These are phyloP conservation scores for Rhynchomys soricoides DNA, from an alignment of 2,113 vertebrate species.

Conservation along the genomic window DNA sequence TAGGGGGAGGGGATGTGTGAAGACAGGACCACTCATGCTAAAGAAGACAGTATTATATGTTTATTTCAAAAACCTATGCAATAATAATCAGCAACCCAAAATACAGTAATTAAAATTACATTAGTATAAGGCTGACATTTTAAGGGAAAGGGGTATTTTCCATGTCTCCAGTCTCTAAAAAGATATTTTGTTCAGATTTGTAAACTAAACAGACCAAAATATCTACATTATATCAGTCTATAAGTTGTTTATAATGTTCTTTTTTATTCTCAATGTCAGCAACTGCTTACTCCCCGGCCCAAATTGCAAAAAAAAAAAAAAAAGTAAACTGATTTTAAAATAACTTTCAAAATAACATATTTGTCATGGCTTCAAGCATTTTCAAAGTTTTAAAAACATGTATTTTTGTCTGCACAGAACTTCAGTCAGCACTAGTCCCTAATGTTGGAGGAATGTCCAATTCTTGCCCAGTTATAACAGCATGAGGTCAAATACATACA, in stretches of 20 bases:
- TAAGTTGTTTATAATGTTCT: conserved; percentile 38
- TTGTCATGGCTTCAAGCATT: conserved; percentile 7
- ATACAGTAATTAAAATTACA: conserved; percentile 41
- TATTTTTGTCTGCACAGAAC: not conserved
- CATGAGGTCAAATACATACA: conserved; percentile 38
- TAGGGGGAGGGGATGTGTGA: not conserved
- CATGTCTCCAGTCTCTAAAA: not conserved
- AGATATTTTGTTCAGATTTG: not conserved
- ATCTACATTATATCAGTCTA: conserved; percentile 13
- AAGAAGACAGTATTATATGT: conserved; percentile 9
- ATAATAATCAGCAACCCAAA: conserved; percentile 48
- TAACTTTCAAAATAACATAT: not conserved
- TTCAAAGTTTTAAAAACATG: conserved; percentile 30
- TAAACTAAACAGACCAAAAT: conserved; percentile 44
- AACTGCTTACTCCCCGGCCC: conserved; percentile 10
- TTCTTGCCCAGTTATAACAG: conserved; percentile 18
- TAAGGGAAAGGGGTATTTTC: not conserved
- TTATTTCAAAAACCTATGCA: conserved; percentile 50
- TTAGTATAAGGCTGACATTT: conserved; percentile 35
- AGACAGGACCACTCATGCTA: not conserved
- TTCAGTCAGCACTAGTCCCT: not conserved
- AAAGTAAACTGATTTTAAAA: not conserved
- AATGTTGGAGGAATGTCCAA: not conserved
- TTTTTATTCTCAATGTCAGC: not conserved
- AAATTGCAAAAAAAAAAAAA: not conserved